Percentiles rank a stretch among this genome's conserved stretches.
phyloP scores from a whole-genome alignment of 2,888 invertebrate genomes.

The Temnothorax unifasciatus region DNA sequence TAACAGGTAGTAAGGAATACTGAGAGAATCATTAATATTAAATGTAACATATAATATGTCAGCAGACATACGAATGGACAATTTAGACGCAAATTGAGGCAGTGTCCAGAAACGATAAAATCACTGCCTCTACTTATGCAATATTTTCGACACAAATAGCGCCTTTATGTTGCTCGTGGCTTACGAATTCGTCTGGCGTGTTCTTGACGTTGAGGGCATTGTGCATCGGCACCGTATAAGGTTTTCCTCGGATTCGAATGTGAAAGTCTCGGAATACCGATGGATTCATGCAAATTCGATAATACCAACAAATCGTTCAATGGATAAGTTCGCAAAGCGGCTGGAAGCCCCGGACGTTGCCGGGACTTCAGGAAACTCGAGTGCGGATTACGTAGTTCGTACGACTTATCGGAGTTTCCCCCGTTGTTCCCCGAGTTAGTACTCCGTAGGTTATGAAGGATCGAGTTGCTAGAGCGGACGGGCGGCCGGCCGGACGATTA shows the following conservation, averaged over 20 bases:
- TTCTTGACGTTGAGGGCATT: slow-evolving; percentile 41
- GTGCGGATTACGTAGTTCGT: slow-evolving; percentile 75
- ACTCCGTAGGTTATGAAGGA: slow-evolving; percentile 70
- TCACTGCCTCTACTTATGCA: slow-evolving; percentile 39
- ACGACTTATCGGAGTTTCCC: slow-evolving; percentile 75
- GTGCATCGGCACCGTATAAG: slow-evolving; percentile 43
- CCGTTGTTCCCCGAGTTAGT: slow-evolving; percentile 71
- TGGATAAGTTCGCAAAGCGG: slow-evolving; percentile 69
- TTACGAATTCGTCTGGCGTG: slow-evolving; percentile 63
- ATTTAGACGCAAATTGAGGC: neutral
- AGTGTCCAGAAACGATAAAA: slow-evolving; percentile 59
- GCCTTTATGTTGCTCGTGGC: slow-evolving; percentile 59
- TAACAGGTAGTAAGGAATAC: neutral
- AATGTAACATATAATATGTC: neutral
- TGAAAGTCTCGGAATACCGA: slow-evolving; percentile 57
- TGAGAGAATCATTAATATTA: neutral
- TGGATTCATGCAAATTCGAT: slow-evolving; percentile 75
- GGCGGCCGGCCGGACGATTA: slow-evolving; percentile 64
- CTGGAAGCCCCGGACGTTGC: slow-evolving; percentile 63
- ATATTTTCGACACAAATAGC: slow-evolving; percentile 67
- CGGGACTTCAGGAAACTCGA: slow-evolving; percentile 67
- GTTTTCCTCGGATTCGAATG: slow-evolving; percentile 44
- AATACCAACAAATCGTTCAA: slow-evolving; percentile 72
- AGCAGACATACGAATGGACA: neutral
- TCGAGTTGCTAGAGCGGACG: slow-evolving; percentile 42